Percentiles rank a stretch among this genome's conserved stretches.
Conservation (phyloP, 2,888 invertebrate genomes). For the Lycaena phlaeas region DNA sequence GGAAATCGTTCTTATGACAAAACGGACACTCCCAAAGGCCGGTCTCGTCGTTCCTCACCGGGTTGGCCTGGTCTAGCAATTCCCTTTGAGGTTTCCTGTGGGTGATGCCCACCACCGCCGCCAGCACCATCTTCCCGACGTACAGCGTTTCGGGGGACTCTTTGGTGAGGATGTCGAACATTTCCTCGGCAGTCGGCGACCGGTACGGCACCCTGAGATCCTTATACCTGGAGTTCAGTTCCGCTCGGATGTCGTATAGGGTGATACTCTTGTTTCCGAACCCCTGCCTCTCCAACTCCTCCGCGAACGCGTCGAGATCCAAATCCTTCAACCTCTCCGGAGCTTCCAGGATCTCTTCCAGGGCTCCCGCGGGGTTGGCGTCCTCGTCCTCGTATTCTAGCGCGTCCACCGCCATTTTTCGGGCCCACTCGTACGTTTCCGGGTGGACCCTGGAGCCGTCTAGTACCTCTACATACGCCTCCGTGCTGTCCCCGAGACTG, state of each 20-base stretch:
- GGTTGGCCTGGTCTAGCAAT: conserved; percentile 95
- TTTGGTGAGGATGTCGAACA: conserved; percentile 96
- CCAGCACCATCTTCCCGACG: conserved; percentile 88
- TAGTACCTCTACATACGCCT: conserved; percentile 94
- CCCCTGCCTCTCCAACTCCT: conserved; percentile 93
- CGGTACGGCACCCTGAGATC: conserved; percentile 86
- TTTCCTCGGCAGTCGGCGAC: conserved; percentile 86
- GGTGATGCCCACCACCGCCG: conserved; percentile 85
- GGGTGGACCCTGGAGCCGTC: conserved; percentile 99
- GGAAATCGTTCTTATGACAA: conserved; percentile 95
- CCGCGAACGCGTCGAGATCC: conserved; percentile 98
- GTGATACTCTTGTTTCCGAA: conserved; percentile 94
- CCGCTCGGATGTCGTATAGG: conserved; percentile 96
- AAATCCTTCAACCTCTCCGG: conserved; percentile 95
- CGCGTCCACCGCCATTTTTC: conserved; percentile 99
- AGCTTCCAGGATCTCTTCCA: conserved; percentile 97
- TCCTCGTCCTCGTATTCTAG: conserved; percentile 98
- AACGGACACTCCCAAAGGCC: conserved; percentile 98
- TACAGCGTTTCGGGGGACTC: conserved; percentile 96
- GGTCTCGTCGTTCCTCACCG: conserved; percentile 93
- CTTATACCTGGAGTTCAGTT: conserved; percentile 94
- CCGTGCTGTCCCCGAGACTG: conserved; percentile 94
- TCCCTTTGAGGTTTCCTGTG: conserved; percentile 93
- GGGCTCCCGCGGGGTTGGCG: conserved; percentile 95
- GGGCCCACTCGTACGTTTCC: conserved; percentile 99